Percentiles rank a stretch among this genome's conserved stretches.
Conservation (phyloP, 2,797 vertebrate species). For the Antrozous pallidus region DNA sequence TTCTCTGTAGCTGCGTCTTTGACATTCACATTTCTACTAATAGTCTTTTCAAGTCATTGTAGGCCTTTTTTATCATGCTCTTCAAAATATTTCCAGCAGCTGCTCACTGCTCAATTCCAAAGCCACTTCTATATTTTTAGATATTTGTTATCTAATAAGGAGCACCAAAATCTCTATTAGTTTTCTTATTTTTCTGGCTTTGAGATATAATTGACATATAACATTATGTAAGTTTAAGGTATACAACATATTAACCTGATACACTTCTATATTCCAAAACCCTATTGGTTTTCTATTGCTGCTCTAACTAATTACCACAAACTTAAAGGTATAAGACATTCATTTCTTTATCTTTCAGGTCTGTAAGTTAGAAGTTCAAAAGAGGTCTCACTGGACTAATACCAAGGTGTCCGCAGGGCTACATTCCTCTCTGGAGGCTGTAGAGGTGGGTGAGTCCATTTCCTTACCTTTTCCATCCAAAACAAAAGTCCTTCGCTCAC, state of each 20-base stretch:
- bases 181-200: neutral
- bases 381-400: neutral
- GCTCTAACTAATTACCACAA: constrained; percentile 1
- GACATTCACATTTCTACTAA: neutral
- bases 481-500: neutral
- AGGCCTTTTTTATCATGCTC: neutral
- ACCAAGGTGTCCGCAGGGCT: neutral
- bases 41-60: neutral
- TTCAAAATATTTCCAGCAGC: constrained; percentile 15
- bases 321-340: neutral
- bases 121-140: neutral
- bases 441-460: neutral
- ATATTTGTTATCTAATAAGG: neutral
- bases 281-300: neutral
- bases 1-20: neutral
- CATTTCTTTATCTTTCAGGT: constrained; percentile 14
- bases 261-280: neutral
- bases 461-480: neutral
- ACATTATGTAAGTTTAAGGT: neutral
- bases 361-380: neutral
- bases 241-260: neutral
- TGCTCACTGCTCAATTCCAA: constrained; percentile 8
- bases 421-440: neutral
- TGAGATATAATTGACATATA: neutral
- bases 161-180: neutral